Conservation (phyloP, 1,140 invertebrate species). For the Drosophila insularis region DNA sequence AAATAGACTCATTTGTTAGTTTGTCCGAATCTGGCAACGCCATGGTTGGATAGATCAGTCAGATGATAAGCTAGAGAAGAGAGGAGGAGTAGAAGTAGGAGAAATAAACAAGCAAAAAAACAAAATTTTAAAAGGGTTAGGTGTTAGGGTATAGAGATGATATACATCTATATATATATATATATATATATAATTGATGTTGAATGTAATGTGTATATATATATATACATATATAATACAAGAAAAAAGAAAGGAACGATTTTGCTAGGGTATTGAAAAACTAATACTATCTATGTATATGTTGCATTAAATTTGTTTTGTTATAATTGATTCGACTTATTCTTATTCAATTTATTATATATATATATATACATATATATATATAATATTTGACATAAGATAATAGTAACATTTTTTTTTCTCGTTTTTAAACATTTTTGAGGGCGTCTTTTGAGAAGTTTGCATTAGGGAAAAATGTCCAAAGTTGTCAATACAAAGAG, state of each 20-base stretch:
- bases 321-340: conserved; percentile 50
- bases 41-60: neutral
- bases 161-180: neutral
- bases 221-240: too few species aligned
- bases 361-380: conserved; percentile 24
- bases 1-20: conserved; percentile 6
- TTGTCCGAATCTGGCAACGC: neutral
- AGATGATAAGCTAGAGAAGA: neutral
- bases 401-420: conserved; percentile 24
- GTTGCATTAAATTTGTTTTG: conserved; percentile 58
- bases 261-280: conserved; percentile 55
- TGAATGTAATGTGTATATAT: conserved; percentile 55
- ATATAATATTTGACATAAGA: neutral
- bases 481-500: conserved; percentile 70
- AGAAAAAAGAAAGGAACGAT: conserved; percentile 20
- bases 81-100: neutral
- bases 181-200: conserved; percentile 35
- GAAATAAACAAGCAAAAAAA: neutral
- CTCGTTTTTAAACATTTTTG: conserved; percentile 23
- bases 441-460: conserved; percentile 29
- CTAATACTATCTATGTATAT: conserved; percentile 46
- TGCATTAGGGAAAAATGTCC: conserved; percentile 56
- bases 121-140: neutral
- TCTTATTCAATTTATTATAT: conserved; percentile 17
- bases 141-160: neutral